phyloP scores from a whole-genome alignment of 2,888 invertebrate species.

The Eilema sororculum region DNA sequence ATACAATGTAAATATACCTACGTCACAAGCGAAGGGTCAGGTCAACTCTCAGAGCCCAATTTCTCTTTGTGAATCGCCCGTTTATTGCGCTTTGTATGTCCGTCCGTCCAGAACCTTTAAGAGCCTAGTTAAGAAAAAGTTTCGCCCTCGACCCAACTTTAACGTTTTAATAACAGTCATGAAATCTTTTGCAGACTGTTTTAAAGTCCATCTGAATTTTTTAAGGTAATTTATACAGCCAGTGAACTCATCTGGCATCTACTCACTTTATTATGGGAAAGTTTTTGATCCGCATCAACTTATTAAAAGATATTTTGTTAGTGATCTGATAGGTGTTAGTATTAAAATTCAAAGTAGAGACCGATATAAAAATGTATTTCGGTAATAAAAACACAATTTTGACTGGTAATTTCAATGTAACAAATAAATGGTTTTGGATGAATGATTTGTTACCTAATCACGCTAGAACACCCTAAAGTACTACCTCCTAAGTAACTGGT shows the following conservation, averaged over 20 bases:
- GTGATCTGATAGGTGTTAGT: background rate
- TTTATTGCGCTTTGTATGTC: slow-evolving; percentile 60
- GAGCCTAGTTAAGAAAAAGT: slow-evolving; percentile 61
- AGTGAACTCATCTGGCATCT: slow-evolving; percentile 3
- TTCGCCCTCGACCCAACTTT: slow-evolving; percentile 44
- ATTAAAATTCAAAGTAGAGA: background rate
- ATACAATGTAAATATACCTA: slow-evolving; percentile 10
- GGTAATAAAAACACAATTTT: no score
- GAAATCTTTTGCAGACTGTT: slow-evolving; percentile 49
- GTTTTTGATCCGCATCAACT: background rate
- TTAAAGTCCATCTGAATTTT: slow-evolving; percentile 26
- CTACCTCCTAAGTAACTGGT: no score
- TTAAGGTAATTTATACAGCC: slow-evolving; percentile 21
- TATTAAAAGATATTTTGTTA: background rate
- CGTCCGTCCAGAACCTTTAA: slow-evolving; percentile 57
- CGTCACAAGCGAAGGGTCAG: slow-evolving; percentile 41
- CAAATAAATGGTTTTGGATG: no score
- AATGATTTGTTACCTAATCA: no score
- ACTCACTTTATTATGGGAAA: slow-evolving; percentile 3
- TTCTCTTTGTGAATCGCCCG: slow-evolving; percentile 53
- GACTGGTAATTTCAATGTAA: no score
- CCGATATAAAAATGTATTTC: background rate
- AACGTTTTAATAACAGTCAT: slow-evolving; percentile 56
- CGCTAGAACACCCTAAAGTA: no score
- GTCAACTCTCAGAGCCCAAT: slow-evolving; percentile 50